phyloP scores from a whole-genome alignment of 1,140 invertebrate species.

The Patella vulgata region DNA sequence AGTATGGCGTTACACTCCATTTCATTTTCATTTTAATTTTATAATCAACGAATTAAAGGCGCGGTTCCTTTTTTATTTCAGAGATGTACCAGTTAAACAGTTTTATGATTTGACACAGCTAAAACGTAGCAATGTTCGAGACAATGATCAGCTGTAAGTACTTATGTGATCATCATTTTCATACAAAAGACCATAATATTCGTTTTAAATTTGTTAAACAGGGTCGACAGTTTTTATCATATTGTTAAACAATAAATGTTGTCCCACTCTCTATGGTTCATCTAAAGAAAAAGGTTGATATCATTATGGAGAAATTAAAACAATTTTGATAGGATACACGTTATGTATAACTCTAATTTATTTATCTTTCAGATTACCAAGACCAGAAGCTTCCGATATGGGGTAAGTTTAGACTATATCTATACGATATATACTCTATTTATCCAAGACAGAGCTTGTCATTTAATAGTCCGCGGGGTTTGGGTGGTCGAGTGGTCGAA shows the following conservation, averaged over 20 bases:
- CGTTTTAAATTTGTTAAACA: not conserved
- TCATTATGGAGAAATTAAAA: not conserved
- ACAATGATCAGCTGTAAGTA: conserved; percentile 60
- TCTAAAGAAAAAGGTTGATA: not conserved
- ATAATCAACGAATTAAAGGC: not conserved
- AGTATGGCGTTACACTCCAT: no score
- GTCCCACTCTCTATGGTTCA: not conserved
- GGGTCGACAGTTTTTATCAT: not conserved
- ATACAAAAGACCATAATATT: not conserved
- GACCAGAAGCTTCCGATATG: conserved; percentile 38
- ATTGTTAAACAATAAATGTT: not conserved
- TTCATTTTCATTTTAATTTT: not conserved
- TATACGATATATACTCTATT: not conserved
- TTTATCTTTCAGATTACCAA: conserved; percentile 33
- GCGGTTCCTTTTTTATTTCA: conserved; percentile 36
- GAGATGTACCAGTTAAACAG: conserved; percentile 51
- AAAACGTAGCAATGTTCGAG: conserved; percentile 52
- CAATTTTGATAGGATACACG: no score
- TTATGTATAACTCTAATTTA: not conserved
- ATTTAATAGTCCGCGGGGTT: not conserved
- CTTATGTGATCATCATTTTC: not conserved
- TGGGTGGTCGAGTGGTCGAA: no score
- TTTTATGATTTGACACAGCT: conserved; percentile 53
- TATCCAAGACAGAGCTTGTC: not conserved
- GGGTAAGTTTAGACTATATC: conserved; percentile 25